Evolutionary conservation across 1,140 invertebrate species (phyloP), one percentile per base, ranked within the genome.

Genomic region (Philaenus spumarius): DNA sequence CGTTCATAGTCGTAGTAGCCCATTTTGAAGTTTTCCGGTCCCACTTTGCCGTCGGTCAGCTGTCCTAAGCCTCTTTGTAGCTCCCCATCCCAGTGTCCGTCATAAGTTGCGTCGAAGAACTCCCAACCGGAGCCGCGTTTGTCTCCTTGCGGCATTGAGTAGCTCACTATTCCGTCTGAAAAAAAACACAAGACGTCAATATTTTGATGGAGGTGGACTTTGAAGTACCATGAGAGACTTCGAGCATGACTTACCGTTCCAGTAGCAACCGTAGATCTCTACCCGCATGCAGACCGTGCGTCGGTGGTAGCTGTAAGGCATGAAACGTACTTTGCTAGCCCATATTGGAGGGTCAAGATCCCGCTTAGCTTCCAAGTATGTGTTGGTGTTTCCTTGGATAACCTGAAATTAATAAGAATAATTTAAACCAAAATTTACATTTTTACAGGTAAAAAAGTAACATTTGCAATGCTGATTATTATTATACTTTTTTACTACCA

Each of bases 101-200:
- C 90, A 70, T 92, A 93, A 14, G 80, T 85, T 53, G 80, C 77
- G 70, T 93, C 90, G 65, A 82, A 86, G 63, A 93, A 80, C 69
- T 91, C 85, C 70, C 83, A 81, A 70, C 82, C 76, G 56, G 79
- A 71, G 1, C 84, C 83, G 48, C 86, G 76, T 56, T 79, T 78
- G 58, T 87, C 78, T n/a, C 90, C 90, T 66, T 91, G 86, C 2
- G 86, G 86, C 81, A 90, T 88, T 40, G 81, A 79, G 71, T 93
- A 93, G 19, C 83, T 83, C n/a, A 90, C 72, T 5, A 92, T 74
- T 47, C 87, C 86, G 70, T 89, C 89, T 90, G 76, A 11, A 57
- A 62, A 43, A 53, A 57, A 64, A 64, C 63, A 67, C 12, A n/a
- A 61, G 9, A 30, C 3, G 26, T 30, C 9, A 30, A 9, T 30